phyloP scores from a whole-genome alignment of 2,888 invertebrate species.

The Ptycholaimellus sp. region DNA sequence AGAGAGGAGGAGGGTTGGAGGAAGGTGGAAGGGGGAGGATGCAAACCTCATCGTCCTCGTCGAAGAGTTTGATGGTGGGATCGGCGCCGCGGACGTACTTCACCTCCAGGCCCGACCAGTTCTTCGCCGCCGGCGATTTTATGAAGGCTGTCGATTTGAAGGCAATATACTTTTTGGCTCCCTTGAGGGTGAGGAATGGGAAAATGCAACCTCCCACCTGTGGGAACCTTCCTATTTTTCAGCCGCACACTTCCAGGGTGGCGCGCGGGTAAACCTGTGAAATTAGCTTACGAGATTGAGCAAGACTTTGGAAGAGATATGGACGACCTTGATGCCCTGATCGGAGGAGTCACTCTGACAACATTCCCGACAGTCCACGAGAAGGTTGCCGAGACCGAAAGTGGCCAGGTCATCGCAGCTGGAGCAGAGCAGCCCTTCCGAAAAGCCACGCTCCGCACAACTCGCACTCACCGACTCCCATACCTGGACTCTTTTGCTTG shows the following conservation, averaged over 20 bases:
- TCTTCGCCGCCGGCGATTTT: slow-evolving; percentile 60
- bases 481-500: too few species aligned
- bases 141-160: slow-evolving; percentile 85
- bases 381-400: slow-evolving; percentile 41
- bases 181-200: too few species aligned
- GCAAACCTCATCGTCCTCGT: slow-evolving; percentile 55
- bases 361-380: slow-evolving; percentile 25
- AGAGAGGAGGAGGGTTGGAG: background rate
- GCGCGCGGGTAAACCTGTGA: slow-evolving; percentile 54
- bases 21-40: background rate
- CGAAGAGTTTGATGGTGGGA: slow-evolving; percentile 66
- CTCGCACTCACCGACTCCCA: too few species aligned
- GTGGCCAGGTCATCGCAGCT: slow-evolving; percentile 60
- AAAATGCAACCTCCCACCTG: slow-evolving; percentile 82
- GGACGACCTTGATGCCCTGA: slow-evolving; percentile 39
- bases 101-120: slow-evolving; percentile 67
- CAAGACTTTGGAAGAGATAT: background rate
- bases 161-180: background rate
- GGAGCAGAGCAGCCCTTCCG: slow-evolving; percentile 58
- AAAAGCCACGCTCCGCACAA: slow-evolving; percentile 62
- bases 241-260: slow-evolving; percentile 75
- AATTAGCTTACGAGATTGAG: background rate
- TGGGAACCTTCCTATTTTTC: slow-evolving; percentile 87
- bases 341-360: slow-evolving; percentile 6
- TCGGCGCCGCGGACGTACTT: slow-evolving; percentile 73